These are phyloP conservation scores for Chionomys nivalis DNA, from an alignment of 2,113 vertebrate genomes.

Conservation along the genomic window DNA sequence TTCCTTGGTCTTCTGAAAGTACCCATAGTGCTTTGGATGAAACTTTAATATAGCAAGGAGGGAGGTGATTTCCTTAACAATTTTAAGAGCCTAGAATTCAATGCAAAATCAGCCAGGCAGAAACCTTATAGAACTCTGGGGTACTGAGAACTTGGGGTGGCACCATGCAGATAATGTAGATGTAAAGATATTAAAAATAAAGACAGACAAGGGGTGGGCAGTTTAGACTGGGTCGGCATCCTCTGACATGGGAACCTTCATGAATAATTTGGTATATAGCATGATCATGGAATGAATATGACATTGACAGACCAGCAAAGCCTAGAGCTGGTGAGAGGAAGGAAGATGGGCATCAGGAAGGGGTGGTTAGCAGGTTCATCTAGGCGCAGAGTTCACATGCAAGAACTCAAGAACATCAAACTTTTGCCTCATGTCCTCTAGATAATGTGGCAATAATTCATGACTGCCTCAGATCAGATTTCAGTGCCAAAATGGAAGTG, in stretches of 20 bases:
- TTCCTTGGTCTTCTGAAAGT: background rate
- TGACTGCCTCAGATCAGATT: background rate
- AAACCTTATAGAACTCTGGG: background rate
- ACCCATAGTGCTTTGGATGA: background rate
- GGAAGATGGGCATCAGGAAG: background rate
- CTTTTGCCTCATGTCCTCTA: background rate
- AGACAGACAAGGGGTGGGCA: background rate
- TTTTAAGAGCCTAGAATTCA: background rate
- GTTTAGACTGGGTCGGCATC: background rate
- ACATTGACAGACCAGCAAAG: fast-evolving
- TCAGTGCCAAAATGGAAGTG: background rate
- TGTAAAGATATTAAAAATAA: background rate
- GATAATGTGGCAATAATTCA: background rate
- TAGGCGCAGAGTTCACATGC: background rate
- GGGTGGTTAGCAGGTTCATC: background rate
- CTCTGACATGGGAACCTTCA: background rate
- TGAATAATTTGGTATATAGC: background rate
- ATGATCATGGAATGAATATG: background rate
- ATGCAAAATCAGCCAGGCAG: background rate
- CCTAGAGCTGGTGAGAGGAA: background rate
- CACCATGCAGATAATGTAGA: background rate
- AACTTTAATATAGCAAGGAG: background rate
- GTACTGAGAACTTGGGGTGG: background rate
- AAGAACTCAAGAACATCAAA: background rate
- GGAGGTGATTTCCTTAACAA: background rate